Percentiles rank a stretch among this genome's conserved stretches.
Evolutionary conservation across 2,113 vertebrate species (phyloP).

Genomic region (Colistium nudipinnis): DNA sequence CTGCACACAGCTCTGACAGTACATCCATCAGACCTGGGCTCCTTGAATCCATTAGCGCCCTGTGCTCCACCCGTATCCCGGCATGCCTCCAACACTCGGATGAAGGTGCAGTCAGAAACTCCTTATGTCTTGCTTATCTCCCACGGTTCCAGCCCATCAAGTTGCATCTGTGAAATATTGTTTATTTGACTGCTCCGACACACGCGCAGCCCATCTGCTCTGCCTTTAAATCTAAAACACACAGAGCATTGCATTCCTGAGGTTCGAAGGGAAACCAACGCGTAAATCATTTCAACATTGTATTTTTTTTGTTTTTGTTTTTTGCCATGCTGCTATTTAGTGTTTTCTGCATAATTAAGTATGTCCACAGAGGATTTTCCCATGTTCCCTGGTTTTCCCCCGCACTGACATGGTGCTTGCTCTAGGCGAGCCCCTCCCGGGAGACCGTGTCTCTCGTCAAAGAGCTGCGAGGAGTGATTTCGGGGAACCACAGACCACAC

Average conservation of each 20-base stretch:
- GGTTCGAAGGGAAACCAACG: conserved; percentile 8
- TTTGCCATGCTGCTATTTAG: neutral
- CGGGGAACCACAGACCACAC: conserved; percentile 65
- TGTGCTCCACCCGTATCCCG: conserved; percentile 43
- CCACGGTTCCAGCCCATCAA: conserved; percentile 14
- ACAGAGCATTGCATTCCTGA: conserved; percentile 55
- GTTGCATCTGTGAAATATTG: conserved; percentile 44
- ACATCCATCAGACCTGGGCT: conserved; percentile 43
- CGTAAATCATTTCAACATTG: conserved; percentile 16
- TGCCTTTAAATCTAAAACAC: conserved; percentile 39
- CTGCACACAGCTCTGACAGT: conserved; percentile 41
- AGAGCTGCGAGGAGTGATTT: conserved; percentile 74
- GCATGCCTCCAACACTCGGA: conserved; percentile 47
- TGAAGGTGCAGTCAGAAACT: conserved; percentile 52
- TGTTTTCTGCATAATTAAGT: conserved; percentile 6
- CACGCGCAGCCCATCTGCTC: conserved; percentile 63
- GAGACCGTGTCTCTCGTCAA: conserved; percentile 78
- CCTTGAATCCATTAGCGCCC: conserved; percentile 37
- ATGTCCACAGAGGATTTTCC: neutral
- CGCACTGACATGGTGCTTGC: conserved; percentile 11
- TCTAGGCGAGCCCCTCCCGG: conserved; percentile 71
- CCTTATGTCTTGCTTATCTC: conserved; percentile 15
- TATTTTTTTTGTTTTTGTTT: neutral
- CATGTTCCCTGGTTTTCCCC: neutral
- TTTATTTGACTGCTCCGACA: conserved; percentile 54